Percentiles rank a stretch among this genome's conserved stretches.
Evolutionary conservation across 2,113 vertebrate genomes (phyloP).

Genomic region (Orycteropus afer): DNA sequence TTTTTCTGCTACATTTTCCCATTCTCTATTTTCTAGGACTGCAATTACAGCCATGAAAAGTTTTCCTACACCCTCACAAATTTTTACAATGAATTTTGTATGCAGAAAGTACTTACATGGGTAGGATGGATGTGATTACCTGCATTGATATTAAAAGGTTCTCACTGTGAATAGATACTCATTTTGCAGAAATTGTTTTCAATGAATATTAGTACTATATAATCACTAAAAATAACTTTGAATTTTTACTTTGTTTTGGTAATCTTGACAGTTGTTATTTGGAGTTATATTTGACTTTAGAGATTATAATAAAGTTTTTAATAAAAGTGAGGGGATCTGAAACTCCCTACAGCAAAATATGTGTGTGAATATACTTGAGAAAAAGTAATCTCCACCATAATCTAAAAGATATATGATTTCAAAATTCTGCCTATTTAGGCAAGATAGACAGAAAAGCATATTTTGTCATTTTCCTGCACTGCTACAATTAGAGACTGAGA

Average conservation of each 20-base stretch:
- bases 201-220: neutral
- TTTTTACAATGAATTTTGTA: neutral
- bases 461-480: neutral
- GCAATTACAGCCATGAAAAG: neutral
- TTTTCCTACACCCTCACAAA: neutral
- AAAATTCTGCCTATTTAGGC: neutral
- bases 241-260: neutral
- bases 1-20: neutral
- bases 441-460: neutral
- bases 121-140: neutral
- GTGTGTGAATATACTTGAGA: neutral
- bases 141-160: neutral
- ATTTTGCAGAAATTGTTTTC: neutral
- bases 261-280: neutral
- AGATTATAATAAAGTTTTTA: neutral
- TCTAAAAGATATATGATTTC: neutral
- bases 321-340: neutral
- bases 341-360: neutral
- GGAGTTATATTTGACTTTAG: neutral
- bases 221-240: neutral
- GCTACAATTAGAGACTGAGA: neutral
- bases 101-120: neutral
- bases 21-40: neutral
- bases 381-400: neutral
- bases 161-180: neutral